A percentile compares a stretch with the other conserved stretches of the same genome.
Evolutionary conservation across 2,113 vertebrate species (phyloP).

Genomic region (Pelobates fuscus): DNA sequence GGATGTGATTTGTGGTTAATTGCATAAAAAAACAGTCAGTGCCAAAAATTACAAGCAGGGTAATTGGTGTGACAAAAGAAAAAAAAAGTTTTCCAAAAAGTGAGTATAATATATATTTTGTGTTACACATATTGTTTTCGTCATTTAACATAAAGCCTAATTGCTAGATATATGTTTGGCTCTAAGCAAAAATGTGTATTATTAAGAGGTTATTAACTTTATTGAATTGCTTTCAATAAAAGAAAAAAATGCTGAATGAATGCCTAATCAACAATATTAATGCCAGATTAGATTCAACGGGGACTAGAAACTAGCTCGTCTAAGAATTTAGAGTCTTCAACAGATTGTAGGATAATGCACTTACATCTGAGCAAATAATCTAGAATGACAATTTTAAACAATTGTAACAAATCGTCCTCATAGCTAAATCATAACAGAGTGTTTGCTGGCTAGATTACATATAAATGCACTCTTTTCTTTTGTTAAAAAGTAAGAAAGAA

Average conservation of each 20-base stretch:
- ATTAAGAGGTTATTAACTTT: neutral
- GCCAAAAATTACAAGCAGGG: too few species aligned
- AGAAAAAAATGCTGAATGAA: neutral
- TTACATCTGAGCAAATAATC: slow-evolving; percentile 3
- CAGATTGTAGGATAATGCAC: neutral
- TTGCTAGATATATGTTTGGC: neutral
- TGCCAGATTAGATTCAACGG: neutral
- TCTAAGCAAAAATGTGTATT: neutral
- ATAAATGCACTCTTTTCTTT: neutral
- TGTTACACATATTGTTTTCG: too few species aligned
- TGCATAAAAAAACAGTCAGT: too few species aligned
- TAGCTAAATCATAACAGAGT: neutral
- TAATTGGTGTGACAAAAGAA: too few species aligned
- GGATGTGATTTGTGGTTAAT: too few species aligned
- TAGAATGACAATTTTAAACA: neutral
- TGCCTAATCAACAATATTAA: neutral
- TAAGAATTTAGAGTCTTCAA: neutral
- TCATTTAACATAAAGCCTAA: too few species aligned
- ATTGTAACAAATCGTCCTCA: neutral
- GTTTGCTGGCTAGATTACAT: neutral
- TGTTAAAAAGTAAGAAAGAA: slow-evolving; percentile 14
- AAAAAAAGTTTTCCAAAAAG: too few species aligned
- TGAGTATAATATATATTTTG: too few species aligned
- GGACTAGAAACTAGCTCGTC: neutral
- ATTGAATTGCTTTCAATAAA: neutral